Evolutionary conservation across 2,888 invertebrate genomes (phyloP).

Genomic region (Drosophila pegasa): DNA sequence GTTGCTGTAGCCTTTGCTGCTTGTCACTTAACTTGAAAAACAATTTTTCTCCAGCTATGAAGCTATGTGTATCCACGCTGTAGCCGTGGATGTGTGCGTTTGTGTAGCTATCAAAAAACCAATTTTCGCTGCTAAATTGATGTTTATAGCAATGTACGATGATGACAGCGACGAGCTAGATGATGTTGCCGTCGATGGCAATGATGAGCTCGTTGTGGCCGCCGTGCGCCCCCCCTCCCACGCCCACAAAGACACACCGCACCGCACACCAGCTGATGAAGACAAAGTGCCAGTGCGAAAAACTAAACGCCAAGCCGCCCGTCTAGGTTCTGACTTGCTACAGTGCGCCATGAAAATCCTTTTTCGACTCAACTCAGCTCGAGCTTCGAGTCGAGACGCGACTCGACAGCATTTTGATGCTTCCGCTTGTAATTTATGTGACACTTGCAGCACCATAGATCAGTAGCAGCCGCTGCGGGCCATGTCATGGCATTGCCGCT

Average conservation of each 20-base stretch:
- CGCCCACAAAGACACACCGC: background rate
- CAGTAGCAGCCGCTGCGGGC: slow-evolving; percentile 61
- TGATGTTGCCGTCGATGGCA: slow-evolving; percentile 59
- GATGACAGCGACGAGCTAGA: slow-evolving; percentile 55
- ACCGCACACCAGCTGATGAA: slow-evolving; percentile 59
- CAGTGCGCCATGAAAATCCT: slow-evolving; percentile 70
- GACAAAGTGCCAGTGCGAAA: slow-evolving; percentile 77
- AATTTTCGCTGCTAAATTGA: slow-evolving; percentile 80
- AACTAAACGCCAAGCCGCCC: slow-evolving; percentile 70
- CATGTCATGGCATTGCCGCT: slow-evolving; percentile 36
- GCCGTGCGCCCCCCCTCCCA: slow-evolving; percentile 16
- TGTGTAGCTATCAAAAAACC: slow-evolving; percentile 76
- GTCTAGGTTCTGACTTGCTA: slow-evolving; percentile 51
- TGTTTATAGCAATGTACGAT: slow-evolving; percentile 78
- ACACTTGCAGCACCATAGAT: slow-evolving; percentile 79
- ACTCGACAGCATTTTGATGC: slow-evolving; percentile 78
- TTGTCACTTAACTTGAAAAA: slow-evolving; percentile 80
- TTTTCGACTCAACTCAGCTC: slow-evolving; percentile 52
- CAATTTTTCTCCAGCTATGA: slow-evolving; percentile 75
- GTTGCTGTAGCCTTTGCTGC: slow-evolving; percentile 42
- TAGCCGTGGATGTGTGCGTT: slow-evolving; percentile 21
- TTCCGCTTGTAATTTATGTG: slow-evolving; percentile 80
- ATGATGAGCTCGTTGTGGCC: slow-evolving; percentile 77
- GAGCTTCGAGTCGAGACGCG: slow-evolving; percentile 19
- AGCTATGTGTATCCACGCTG: slow-evolving; percentile 36